These are phyloP conservation scores for Hoplodrina ambigua DNA, from an alignment of 2,888 invertebrate species.

Conservation along the genomic window DNA sequence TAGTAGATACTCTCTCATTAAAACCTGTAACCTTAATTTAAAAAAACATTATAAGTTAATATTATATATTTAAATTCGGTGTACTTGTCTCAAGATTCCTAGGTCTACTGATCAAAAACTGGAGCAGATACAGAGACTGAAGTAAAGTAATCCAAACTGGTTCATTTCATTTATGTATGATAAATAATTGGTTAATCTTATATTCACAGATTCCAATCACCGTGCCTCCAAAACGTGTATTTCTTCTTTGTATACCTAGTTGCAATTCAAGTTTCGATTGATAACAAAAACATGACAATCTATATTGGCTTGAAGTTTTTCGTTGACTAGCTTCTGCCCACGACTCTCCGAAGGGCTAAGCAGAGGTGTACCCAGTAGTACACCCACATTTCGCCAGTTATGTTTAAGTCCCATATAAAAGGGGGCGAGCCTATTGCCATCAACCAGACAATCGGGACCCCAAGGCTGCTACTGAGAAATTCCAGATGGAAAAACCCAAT, in stretches of 20 bases:
- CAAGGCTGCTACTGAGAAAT: too few relatives aligned
- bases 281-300: neutral
- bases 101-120: conserved; percentile 43
- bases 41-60: too few relatives aligned
- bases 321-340: too few relatives aligned
- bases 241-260: conserved; percentile 35
- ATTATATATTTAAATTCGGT: neutral
- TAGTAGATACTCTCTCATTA: too few relatives aligned
- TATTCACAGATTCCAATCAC: conserved; percentile 42
- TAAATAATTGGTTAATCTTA: conserved; percentile 45
- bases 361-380: too few relatives aligned
- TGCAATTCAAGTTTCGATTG: conserved; percentile 40
- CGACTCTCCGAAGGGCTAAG: too few relatives aligned
- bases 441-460: too few relatives aligned
- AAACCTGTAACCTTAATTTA: too few relatives aligned
- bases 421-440: too few relatives aligned
- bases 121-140: conserved; percentile 47
- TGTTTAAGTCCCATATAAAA: too few relatives aligned
- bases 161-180: conserved; percentile 29
- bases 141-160: conserved; percentile 52
- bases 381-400: too few relatives aligned
- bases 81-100: conserved; percentile 12
- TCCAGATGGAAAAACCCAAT: too few relatives aligned
- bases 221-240: conserved; percentile 38
- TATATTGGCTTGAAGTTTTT: neutral